These are phyloP conservation scores for Hyperopisus bebe DNA, from an alignment of 2,113 vertebrate species.

Conservation along the genomic window DNA sequence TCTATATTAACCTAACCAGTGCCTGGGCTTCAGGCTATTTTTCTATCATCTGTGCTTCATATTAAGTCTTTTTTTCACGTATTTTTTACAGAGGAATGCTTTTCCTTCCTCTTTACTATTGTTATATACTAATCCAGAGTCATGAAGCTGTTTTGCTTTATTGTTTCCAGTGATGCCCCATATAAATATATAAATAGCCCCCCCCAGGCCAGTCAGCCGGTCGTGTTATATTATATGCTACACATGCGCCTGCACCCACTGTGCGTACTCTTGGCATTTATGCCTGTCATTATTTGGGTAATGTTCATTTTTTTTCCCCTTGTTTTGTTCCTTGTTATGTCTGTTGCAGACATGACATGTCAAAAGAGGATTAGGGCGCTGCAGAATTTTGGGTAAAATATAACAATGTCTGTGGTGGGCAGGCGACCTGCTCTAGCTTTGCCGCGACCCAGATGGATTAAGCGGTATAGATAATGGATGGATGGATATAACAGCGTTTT, in stretches of 20 bases:
- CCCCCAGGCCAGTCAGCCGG: not conserved
- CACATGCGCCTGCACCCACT: not conserved
- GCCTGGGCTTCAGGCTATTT: not conserved
- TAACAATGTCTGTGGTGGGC: too few relatives aligned
- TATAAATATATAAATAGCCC: not conserved
- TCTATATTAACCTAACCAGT: not conserved
- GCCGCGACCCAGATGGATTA: not conserved
- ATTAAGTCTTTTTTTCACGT: conserved; percentile 8
- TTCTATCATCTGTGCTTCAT: not conserved
- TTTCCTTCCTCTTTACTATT: not conserved
- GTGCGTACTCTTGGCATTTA: not conserved
- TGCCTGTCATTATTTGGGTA: not conserved
- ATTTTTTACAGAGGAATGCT: not conserved
- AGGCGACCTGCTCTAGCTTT: too few relatives aligned
- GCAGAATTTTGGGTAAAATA: not conserved
- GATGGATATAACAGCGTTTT: too few relatives aligned
- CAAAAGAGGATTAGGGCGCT: not conserved
- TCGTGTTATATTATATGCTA: not conserved
- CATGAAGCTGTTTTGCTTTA: conserved; percentile 14
- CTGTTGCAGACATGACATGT: not conserved
- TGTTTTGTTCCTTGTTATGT: not conserved
- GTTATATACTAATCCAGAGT: not conserved
- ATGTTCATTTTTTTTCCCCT: not conserved
- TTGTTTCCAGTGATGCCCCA: not conserved
- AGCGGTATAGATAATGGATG: too few relatives aligned